These are phyloP conservation scores for Aphidius colemani DNA, from an alignment of 2,888 invertebrate species.

Conservation along the genomic window DNA sequence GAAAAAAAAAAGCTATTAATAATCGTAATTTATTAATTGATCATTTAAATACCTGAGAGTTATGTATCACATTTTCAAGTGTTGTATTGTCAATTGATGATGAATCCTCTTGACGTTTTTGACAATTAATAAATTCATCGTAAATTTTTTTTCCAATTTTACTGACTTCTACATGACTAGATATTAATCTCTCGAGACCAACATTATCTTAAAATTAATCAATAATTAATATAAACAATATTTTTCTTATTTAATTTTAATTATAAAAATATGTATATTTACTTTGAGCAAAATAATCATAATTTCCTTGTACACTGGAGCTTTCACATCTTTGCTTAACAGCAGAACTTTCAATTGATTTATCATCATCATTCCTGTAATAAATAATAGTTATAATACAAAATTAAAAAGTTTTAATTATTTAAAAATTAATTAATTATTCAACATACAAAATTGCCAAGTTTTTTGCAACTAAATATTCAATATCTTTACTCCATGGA, in stretches of 20 bases:
- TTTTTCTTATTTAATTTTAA: background rate
- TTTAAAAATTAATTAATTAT: background rate
- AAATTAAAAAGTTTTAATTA: background rate
- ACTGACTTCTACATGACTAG: slow-evolving; percentile 79
- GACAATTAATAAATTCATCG: slow-evolving; percentile 74
- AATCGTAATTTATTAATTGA: background rate
- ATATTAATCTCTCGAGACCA: slow-evolving; percentile 72
- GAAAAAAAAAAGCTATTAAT: background rate
- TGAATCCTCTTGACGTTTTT: slow-evolving; percentile 63
- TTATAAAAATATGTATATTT: slow-evolving; percentile 38
- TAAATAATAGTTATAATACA: background rate
- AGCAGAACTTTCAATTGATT: slow-evolving; percentile 62
- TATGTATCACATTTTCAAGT: slow-evolving; percentile 56
- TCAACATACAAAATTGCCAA: slow-evolving; percentile 66
- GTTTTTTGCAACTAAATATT: slow-evolving; percentile 88
- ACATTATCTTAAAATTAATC: slow-evolving; percentile 61
- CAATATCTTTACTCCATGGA: slow-evolving; percentile 95
- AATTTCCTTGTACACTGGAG: slow-evolving; percentile 60
- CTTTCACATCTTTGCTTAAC: slow-evolving; percentile 58
- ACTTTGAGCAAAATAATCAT: slow-evolving; percentile 66
- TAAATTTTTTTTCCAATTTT: slow-evolving; percentile 86
- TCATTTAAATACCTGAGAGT: slow-evolving; percentile 51
- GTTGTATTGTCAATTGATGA: slow-evolving; percentile 61
- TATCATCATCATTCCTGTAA: slow-evolving; percentile 60
- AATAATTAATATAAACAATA: slow-evolving; percentile 5